These are phyloP conservation scores for Chrysolina haemoptera DNA, from an alignment of 2,888 invertebrate genomes.

Conservation along the genomic window DNA sequence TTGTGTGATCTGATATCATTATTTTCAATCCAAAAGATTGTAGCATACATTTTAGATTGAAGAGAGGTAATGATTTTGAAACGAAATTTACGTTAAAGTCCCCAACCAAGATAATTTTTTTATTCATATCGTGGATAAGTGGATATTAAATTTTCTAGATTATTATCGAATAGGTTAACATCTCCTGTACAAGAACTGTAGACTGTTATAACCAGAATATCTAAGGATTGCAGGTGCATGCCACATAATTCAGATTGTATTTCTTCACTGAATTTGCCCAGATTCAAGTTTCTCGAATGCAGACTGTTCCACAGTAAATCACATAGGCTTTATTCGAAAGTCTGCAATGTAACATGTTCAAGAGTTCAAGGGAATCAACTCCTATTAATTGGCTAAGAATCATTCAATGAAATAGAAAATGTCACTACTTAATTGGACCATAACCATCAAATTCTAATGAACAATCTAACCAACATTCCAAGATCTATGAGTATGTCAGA, in stretches of 20 bases:
- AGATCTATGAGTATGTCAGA: no score
- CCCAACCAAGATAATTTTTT: constrained; percentile 22
- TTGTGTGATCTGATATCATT: constrained; percentile 13
- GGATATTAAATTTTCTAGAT: constrained; percentile 20
- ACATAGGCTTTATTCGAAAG: no score
- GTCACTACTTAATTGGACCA: no score
- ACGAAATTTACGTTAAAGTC: constrained; percentile 22
- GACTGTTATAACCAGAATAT: neutral
- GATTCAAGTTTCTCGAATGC: neutral
- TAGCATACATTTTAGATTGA: constrained; percentile 10
- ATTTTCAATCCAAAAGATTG: constrained; percentile 8
- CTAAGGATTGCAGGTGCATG: constrained; percentile 16
- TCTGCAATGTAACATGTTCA: no score
- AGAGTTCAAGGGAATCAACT: no score
- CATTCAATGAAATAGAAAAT: no score
- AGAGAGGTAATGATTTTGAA: neutral
- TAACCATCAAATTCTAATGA: no score
- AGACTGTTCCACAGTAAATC: constrained; percentile 13
- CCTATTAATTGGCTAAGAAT: no score
- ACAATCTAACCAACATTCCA: no score
- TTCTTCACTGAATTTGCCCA: constrained; percentile 3
- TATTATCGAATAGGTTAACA: constrained; percentile 15
- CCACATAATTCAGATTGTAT: neutral
- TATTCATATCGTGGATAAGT: neutral
- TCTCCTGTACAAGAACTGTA: constrained; percentile 6